Conservation (phyloP, 2,797 vertebrate species). For the Knipowitschia caucasica region DNA sequence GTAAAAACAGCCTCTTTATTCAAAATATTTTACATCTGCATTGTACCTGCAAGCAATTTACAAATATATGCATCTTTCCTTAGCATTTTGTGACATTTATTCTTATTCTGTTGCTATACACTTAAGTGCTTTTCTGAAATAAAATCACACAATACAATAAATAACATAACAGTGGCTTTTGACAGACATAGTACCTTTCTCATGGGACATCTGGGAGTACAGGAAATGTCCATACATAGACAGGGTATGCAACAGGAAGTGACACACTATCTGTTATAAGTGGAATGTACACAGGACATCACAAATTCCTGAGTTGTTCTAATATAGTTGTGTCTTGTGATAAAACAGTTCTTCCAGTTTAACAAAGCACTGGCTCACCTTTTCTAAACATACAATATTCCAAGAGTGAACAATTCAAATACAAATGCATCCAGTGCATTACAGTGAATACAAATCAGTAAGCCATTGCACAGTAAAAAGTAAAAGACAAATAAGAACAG, state of each 20-base stretch:
- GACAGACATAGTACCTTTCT: slow-evolving; percentile 32
- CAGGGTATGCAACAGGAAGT: slow-evolving; percentile 37
- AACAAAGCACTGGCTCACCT: slow-evolving; percentile 31
- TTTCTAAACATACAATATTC: background rate
- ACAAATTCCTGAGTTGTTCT: slow-evolving; percentile 46
- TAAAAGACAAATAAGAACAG: slow-evolving; percentile 16
- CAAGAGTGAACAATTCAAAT: slow-evolving; percentile 25
- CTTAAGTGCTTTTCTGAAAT: slow-evolving; percentile 33
- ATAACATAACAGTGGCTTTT: slow-evolving; percentile 11
- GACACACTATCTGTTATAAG: slow-evolving; percentile 25
- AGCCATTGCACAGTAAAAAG: slow-evolving; percentile 43
- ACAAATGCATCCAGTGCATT: slow-evolving; percentile 68
- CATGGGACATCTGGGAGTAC: slow-evolving; percentile 32
- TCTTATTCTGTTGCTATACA: slow-evolving; percentile 19
- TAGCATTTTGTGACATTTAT: slow-evolving; percentile 14
- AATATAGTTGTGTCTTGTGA: background rate
- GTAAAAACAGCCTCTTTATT: slow-evolving; percentile 17
- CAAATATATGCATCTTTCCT: slow-evolving; percentile 21
- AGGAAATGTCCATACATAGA: slow-evolving; percentile 39
- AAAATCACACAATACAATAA: slow-evolving; percentile 18
- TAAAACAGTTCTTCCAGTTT: slow-evolving; percentile 12
- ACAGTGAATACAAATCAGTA: slow-evolving; percentile 46
- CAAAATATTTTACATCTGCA: slow-evolving; percentile 30
- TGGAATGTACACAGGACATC: slow-evolving; percentile 35
- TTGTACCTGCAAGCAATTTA: slow-evolving; percentile 63